Evolutionary conservation across 2,797 vertebrate genomes (phyloP), one percentile per base, ranked within the genome.

Genomic region (Cossypha dichroa): DNA sequence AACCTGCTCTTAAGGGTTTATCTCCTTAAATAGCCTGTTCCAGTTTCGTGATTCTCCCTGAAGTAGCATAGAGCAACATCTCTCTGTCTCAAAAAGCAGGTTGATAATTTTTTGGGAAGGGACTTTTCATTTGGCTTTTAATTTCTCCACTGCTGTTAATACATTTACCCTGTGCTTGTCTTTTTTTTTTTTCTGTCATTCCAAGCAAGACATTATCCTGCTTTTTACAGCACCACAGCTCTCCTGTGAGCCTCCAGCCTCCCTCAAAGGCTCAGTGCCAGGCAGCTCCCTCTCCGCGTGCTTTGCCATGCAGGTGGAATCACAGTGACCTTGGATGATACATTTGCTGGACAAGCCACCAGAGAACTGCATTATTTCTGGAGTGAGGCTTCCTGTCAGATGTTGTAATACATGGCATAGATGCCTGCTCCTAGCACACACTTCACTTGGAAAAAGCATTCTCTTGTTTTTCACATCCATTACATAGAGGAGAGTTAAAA

Each of bases 301-400:
- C 28, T 31, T 1, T 45, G 19, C 58, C 60, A 54, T 0, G 0
- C 60, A 80, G 56, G 66, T 85, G 75, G 38, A 51, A 69, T 29
- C 28, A 14, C 73, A 60, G 59, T 67, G 83, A 92, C 88, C 78
- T 87, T 60, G 81, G 45, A 60, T 60, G 68, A 72, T 77, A 60
- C 56, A 75, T 60, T 34, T 77, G 60, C 91, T 94, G 90, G 94
- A 96, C 80, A 83, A 89, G 34, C 16, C 95, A 89, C 81, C 62
- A 58, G 77, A 95, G 74, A 41, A 73, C 1, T 80, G 56, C 64
- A 60, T 56, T 85, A 60, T 56, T 96, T 91, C 86, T 91, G 43
- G 69, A 89, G 88, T 3, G 2, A 85, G 25, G 31, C 26, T 75
- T 56, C 36, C 90, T 86, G 77, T 87, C 83, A 87, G 77, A 67